Conservation (phyloP, 2,113 vertebrate genomes). For the Noctilio leporinus region DNA sequence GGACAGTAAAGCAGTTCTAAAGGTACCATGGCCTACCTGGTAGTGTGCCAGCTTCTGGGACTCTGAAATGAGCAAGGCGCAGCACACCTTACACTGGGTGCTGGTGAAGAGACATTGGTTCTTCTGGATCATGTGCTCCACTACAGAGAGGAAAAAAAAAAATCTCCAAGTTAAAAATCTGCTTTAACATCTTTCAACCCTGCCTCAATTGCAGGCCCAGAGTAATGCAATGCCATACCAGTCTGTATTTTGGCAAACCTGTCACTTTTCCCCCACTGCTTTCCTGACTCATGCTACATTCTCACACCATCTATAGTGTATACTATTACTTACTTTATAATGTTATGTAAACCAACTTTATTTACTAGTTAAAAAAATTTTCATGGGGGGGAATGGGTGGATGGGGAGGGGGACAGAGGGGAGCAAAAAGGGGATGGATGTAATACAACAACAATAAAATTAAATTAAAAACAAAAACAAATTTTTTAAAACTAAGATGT, state of each 20-base stretch:
- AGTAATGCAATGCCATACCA: neutral
- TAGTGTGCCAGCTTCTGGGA: slow-evolving; percentile 98
- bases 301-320: neutral
- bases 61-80: slow-evolving; percentile 93
- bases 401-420: no score
- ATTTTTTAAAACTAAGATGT: neutral
- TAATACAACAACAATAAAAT: no score
- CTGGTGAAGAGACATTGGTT: slow-evolving; percentile 94
- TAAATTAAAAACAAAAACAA: no score
- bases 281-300: neutral
- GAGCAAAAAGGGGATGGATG: no score
- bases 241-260: neutral
- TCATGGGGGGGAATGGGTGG: no score
- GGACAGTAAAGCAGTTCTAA: neutral
- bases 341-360: neutral
- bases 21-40: slow-evolving; percentile 83
- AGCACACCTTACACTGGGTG: slow-evolving; percentile 95
- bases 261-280: neutral
- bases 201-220: neutral
- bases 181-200: neutral
- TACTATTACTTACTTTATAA: neutral
- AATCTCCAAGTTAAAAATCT: neutral
- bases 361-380: neutral
- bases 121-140: slow-evolving; percentile 93
- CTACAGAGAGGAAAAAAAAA: slow-evolving; percentile 75